Conservation (phyloP, 2,113 vertebrate genomes). For the Candoia aspera region DNA sequence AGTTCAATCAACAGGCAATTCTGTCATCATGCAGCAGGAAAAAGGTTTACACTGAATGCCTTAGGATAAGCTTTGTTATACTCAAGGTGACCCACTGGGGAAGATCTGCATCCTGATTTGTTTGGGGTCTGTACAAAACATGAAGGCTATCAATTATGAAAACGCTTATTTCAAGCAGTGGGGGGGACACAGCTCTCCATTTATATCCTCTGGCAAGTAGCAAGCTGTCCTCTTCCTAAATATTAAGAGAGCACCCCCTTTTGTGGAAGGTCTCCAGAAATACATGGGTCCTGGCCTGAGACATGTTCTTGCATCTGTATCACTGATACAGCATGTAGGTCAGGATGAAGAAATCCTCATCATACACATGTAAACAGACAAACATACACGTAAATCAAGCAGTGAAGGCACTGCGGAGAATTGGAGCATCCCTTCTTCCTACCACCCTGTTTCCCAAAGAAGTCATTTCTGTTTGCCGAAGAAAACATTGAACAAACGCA, state of each 20-base stretch:
- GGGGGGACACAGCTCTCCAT: background rate
- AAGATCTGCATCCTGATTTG: background rate
- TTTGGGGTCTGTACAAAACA: background rate
- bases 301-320: background rate
- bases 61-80: background rate
- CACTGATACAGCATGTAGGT: background rate
- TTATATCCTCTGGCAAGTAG: background rate
- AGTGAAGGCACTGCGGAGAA: background rate
- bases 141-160: background rate
- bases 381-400: background rate
- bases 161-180: too few relatives aligned
- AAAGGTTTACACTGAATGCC: background rate
- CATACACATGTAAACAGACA: background rate
- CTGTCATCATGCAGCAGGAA: too few relatives aligned
- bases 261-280: background rate
- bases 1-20: background rate
- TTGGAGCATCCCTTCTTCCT: too few relatives aligned
- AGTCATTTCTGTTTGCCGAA: background rate
- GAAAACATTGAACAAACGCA: background rate
- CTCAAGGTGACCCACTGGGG: background rate
- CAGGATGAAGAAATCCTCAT: background rate
- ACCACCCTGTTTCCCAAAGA: background rate
- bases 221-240: background rate
- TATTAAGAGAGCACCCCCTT: background rate
- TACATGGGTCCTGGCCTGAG: background rate